These are phyloP conservation scores for Spatulosminthurus flaviceps DNA, from an alignment of 2,888 invertebrate genomes.

Conservation along the genomic window DNA sequence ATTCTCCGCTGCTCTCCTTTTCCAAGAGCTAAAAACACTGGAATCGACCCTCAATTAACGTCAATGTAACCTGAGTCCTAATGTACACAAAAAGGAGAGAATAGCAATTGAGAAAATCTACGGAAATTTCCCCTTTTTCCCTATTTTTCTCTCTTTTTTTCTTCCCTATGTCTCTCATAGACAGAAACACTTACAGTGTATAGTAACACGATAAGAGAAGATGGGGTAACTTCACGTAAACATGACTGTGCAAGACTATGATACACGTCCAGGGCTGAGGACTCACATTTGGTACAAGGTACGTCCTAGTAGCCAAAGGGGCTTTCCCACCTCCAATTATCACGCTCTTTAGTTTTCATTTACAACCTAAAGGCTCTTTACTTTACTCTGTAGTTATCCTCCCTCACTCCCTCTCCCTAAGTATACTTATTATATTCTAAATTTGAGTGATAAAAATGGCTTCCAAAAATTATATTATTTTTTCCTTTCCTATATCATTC, in stretches of 20 bases:
- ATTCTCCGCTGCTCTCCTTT: too few relatives aligned
- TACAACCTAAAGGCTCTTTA: slow-evolving; percentile 3
- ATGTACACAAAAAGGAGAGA: too few relatives aligned
- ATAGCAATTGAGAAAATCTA: too few relatives aligned
- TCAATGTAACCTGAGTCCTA: too few relatives aligned
- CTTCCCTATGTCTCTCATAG: not conserved
- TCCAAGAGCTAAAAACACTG: too few relatives aligned
- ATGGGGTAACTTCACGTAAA: not conserved
- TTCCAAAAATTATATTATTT: too few relatives aligned
- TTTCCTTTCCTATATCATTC: too few relatives aligned
- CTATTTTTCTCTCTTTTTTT: not conserved
- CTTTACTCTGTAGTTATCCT: not conserved
- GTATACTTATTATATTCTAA: not conserved
- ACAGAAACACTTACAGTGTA: too few relatives aligned
- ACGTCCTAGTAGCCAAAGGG: not conserved
- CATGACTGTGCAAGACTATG: not conserved
- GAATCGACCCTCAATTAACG: too few relatives aligned
- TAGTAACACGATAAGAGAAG: too few relatives aligned
- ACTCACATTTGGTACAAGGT: not conserved
- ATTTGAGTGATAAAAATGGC: not conserved
- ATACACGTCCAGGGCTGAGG: not conserved
- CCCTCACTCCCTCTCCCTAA: not conserved
- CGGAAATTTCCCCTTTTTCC: not conserved
- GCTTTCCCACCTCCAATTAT: slow-evolving; percentile 1
- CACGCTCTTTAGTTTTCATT: slow-evolving; percentile 18